Evolutionary conservation across 2,113 vertebrate species (phyloP).

Genomic region (Campylomormyrus numenius): DNA sequence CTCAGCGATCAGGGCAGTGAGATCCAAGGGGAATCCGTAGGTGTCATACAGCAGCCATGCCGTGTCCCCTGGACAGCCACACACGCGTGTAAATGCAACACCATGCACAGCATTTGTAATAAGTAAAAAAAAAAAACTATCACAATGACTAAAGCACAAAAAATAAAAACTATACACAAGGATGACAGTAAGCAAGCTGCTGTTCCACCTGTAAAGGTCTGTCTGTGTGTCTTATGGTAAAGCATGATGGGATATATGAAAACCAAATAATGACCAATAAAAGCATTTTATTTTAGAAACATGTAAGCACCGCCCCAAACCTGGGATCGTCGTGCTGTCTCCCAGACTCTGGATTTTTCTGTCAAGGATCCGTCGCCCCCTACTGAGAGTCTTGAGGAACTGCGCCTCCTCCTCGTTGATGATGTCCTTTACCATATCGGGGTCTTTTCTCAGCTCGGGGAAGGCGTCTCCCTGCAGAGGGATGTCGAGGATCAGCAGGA

Average conservation of each 20-base stretch:
- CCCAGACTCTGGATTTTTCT: conserved; percentile 90
- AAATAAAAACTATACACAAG: background rate
- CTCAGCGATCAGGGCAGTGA: conserved; percentile 90
- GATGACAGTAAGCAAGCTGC: background rate
- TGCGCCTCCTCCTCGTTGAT: conserved; percentile 93
- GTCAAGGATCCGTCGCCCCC: conserved; percentile 92
- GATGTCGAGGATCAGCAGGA: background rate
- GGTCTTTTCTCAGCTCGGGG: conserved; percentile 91
- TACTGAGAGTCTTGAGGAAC: conserved; percentile 93
- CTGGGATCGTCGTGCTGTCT: conserved; percentile 79
- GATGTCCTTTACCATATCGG: conserved; percentile 93
- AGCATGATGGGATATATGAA: background rate
- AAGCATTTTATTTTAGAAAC: background rate
- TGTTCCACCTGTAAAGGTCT: background rate
- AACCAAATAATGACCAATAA: background rate
- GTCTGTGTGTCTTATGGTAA: background rate
- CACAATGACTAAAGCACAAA: background rate
- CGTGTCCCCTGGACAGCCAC: conserved; percentile 72
- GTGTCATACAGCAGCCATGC: conserved; percentile 96
- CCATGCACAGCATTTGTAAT: background rate
- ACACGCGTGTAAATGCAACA: background rate
- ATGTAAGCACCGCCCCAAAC: conserved; percentile 45
- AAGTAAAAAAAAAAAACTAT: background rate
- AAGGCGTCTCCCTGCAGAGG: conserved; percentile 80
- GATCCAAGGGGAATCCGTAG: conserved; percentile 89